Conservation (phyloP, 1,140 invertebrate species). For the Acromyrmex heyeri region DNA sequence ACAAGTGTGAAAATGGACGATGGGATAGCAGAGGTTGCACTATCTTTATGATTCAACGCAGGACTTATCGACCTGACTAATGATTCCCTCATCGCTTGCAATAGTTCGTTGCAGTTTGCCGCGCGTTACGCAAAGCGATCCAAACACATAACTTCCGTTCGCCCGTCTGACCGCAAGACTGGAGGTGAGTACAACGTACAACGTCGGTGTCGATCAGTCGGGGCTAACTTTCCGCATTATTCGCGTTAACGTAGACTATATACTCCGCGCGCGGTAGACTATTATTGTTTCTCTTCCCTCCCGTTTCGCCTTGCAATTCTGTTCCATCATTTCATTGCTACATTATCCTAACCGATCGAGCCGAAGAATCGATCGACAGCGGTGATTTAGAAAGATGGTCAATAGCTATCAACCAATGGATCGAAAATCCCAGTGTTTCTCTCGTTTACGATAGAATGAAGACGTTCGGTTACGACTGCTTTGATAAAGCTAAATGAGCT, state of each 20-base stretch:
- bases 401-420: background rate
- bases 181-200: constrained; percentile 66
- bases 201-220: constrained; percentile 69
- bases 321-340: background rate
- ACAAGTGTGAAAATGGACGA: constrained; percentile 11
- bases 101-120: constrained; percentile 69
- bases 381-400: background rate
- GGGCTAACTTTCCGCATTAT: constrained; percentile 75
- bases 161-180: constrained; percentile 68
- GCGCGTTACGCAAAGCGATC: constrained; percentile 69
- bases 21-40: background rate
- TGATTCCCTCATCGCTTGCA: constrained; percentile 71
- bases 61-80: constrained; percentile 69
- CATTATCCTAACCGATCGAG: constrained; percentile 19
- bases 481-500: constrained; percentile 44
- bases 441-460: background rate
- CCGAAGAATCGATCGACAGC: background rate
- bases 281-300: constrained; percentile 66
- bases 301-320: background rate
- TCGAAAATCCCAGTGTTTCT: constrained; percentile 22
- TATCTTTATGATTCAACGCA: constrained; percentile 56
- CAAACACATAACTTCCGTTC: constrained; percentile 78
- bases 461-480: constrained; percentile 8
- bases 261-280: constrained; percentile 39
- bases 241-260: constrained; percentile 59